phyloP scores from a whole-genome alignment of 2,888 invertebrate species.

The Campaea margaritaria region DNA sequence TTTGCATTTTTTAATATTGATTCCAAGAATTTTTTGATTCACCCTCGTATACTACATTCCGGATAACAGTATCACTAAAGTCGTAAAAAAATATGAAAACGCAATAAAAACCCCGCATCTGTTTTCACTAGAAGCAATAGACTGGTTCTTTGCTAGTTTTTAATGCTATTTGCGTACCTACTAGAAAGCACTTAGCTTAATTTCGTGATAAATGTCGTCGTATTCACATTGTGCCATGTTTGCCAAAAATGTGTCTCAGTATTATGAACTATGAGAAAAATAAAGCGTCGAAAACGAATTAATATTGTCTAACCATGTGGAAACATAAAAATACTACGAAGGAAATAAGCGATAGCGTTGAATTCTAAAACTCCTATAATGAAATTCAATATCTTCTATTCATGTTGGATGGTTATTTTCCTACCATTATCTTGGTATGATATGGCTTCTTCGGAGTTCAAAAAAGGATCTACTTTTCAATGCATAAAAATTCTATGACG shows the following conservation, averaged over 20 bases:
- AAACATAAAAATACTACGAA: background rate
- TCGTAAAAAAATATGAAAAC: too few relatives aligned
- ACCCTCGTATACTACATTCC: too few relatives aligned
- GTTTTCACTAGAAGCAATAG: background rate
- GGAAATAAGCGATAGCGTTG: background rate
- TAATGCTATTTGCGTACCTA: conserved; percentile 7
- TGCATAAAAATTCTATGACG: background rate
- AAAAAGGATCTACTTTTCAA: background rate
- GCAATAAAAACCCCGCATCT: too few relatives aligned
- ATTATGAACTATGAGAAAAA: conserved; percentile 12
- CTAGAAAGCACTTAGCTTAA: conserved; percentile 30
- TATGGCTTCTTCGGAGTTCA: background rate
- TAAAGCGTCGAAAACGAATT: conserved; percentile 2
- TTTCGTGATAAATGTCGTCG: conserved; percentile 24
- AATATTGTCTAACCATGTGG: background rate
- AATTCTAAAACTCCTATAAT: background rate
- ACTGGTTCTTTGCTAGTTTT: background rate
- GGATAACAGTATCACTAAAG: too few relatives aligned
- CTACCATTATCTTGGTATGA: background rate
- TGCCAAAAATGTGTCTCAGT: conserved; percentile 27
- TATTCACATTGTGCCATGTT: conserved; percentile 11
- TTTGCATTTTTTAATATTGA: too few relatives aligned
- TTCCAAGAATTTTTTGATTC: too few relatives aligned
- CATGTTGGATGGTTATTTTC: conserved; percentile 2
- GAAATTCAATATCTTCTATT: background rate